These are phyloP conservation scores for Eueides isabella DNA, from an alignment of 1,140 invertebrate genomes.

Conservation along the genomic window DNA sequence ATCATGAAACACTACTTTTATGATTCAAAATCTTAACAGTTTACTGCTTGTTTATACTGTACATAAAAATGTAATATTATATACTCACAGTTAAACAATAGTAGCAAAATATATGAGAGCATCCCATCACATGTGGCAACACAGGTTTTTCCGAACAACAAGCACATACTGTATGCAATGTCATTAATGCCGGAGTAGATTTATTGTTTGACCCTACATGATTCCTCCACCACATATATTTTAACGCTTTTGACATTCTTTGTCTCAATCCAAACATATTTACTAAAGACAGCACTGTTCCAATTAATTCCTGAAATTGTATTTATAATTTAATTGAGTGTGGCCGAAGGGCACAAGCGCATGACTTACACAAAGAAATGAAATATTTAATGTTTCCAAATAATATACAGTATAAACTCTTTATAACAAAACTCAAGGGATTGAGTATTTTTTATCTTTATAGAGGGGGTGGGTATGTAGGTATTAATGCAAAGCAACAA, in stretches of 20 bases:
- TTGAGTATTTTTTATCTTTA: too few relatives aligned
- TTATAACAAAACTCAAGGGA: too few relatives aligned
- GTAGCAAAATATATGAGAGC: constrained; percentile 86
- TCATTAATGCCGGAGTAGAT: constrained; percentile 55
- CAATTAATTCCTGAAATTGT: constrained; percentile 81
- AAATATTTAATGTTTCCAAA: too few relatives aligned
- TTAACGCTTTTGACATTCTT: constrained; percentile 73
- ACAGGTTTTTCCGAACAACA: constrained; percentile 83
- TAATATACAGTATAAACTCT: too few relatives aligned
- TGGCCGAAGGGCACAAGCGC: too few relatives aligned
- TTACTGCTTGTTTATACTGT: too few relatives aligned
- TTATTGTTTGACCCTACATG: constrained; percentile 30
- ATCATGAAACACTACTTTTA: too few relatives aligned
- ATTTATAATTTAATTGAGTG: neutral
- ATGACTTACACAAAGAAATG: too few relatives aligned
- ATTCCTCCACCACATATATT: constrained; percentile 70
- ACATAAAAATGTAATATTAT: constrained; percentile 41
- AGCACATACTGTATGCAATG: constrained; percentile 80
- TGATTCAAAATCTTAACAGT: too few relatives aligned
- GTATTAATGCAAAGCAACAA: too few relatives aligned
- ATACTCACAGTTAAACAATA: constrained; percentile 83
- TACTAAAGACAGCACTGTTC: constrained; percentile 83
- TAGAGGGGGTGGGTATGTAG: too few relatives aligned
- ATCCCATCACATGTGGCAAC: constrained; percentile 85
- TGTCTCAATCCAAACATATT: constrained; percentile 82